Evolutionary conservation across 2,113 vertebrate species (phyloP), one percentile per base, ranked within the genome.

Genomic region (Xenopus borealis): DNA sequence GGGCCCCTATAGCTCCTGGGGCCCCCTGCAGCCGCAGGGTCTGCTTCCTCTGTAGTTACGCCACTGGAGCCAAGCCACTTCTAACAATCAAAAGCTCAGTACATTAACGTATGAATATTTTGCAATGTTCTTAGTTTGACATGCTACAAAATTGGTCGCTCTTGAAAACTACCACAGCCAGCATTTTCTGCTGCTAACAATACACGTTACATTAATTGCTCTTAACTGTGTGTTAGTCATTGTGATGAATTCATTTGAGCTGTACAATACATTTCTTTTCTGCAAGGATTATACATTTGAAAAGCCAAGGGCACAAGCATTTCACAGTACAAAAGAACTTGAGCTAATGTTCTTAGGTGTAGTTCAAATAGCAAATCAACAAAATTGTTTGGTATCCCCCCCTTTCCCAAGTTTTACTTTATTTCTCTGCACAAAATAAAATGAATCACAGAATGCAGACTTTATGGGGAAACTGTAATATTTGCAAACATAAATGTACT

Each of bases 231-330:
- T 19, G 18, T 23, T 18, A 45, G 66, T 55, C 66, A 68, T n/a
- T 50, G 58, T 75, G 73, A 75, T 40, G 46, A 23, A 69, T 63
- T 69, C 44, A 53, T 62, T 58, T 58, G 20, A 44, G 33, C 57
- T 30, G 10, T 30, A 76, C 73, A 62, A 63, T 76, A 23, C 58
- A 23, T 55, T 76, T 27, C 62, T 44, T 68, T 69, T 62, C 27
- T 20, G 66, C 23, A 74, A 27, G 63, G 14, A 20, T 10, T 30
- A 19, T 69, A 68, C 33, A 44, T 76, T 27, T 11, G 53, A 16
- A 69, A 62, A 23, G 73, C 66, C 73, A 76, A 76, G 73, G 73
- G 63, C 73, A 23, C 45, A 45, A 30, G 47, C 45, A 23, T 19
- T 50, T 75, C 10, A 19, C 44, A 45, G 45, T 40, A 62, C 19